Base-by-base conservation (phyloP, 2,797 vertebrate species). In the Hypotaenidia okinawae region DNA sequence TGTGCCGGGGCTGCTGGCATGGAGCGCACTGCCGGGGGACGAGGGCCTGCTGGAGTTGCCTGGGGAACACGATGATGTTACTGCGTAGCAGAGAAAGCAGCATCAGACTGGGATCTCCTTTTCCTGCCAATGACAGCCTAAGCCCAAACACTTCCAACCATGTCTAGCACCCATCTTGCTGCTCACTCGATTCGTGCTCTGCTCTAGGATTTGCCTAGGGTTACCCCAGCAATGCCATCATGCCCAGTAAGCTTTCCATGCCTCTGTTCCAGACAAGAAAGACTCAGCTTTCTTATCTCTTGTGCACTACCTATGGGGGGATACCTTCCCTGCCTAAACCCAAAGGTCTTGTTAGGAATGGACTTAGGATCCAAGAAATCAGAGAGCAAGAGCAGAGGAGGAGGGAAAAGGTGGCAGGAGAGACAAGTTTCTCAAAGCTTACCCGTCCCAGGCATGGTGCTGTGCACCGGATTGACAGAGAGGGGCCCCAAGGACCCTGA, bases 61-160 rank as follows among this genome's bases (percentile, higher is more conserved):
- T 13, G 99, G 99, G 88, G 99, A 99, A 82, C 99, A 99, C 83
- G 98, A 99, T 59, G 99, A 99, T 64, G 99, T 99, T 93, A 99
- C 99, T 99, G 97, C 3, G 58, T 67, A 70, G 39, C 41, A 96
- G 87, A 97, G 87, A 97, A 70, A 94, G 90, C 90, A 84, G 77
- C 69, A 75, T 94, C 84, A 95, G 89, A 14, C 72, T 24, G 57
- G 85, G 59, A n/a, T 35, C 85, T 94, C 81, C 81, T 77, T 32
- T 5, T 30, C 64, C 66, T 73, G 45, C 45, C 51, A 16, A 59
- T 59, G 54, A n/a, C 57, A 80, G 62, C 54, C 95, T 75, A 35
- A 45, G 63, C 62, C 54, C 14, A 13, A 32, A 47, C 43, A 32
- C 24, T n/a, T 9, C 16, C 58, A 32, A 19, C 37, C 10, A 1